Percentiles rank a stretch among this genome's conserved stretches.
These are phyloP conservation scores for Drosophila pseudotakahashii DNA, from an alignment of 2,888 invertebrate genomes.

Conservation along the genomic window DNA sequence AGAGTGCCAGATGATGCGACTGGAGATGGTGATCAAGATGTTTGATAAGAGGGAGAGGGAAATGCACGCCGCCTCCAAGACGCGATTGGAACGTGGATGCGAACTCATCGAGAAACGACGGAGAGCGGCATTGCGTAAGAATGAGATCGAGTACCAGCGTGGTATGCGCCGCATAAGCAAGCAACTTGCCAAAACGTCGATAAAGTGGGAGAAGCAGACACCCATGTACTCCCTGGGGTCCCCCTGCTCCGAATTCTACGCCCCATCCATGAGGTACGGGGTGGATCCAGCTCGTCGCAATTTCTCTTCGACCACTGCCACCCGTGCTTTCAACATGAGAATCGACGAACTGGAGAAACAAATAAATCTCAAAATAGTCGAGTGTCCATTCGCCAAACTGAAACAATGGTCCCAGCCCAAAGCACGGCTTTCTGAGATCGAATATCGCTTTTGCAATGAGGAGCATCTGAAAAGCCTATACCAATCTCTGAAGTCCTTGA, in stretches of 20 bases:
- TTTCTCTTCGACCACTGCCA: conserved; percentile 72
- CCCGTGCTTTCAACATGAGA: conserved; percentile 77
- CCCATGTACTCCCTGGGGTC: conserved; percentile 85
- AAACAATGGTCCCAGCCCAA: conserved; percentile 81
- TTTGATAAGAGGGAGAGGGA: conserved; percentile 86
- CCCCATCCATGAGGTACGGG: conserved; percentile 87
- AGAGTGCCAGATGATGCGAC: conserved; percentile 88
- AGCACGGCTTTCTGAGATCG: conserved; percentile 71
- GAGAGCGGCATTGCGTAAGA: conserved; percentile 86
- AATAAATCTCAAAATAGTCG: conserved; percentile 62
- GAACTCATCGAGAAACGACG: conserved; percentile 85
- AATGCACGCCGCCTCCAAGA: conserved; percentile 72
- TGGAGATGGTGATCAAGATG: conserved; percentile 86
- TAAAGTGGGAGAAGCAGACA: conserved; percentile 84
- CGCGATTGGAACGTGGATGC: conserved; percentile 86
- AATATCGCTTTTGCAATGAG: conserved; percentile 81
- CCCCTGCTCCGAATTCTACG: conserved; percentile 87
- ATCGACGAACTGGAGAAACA: conserved; percentile 80
- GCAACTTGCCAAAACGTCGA: conserved; percentile 82
- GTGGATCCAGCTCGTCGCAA: conserved; percentile 88
- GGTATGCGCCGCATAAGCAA: conserved; percentile 85
- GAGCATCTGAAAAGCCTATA: conserved; percentile 79
- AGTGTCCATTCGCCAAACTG: conserved; percentile 79
- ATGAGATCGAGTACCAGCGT: conserved; percentile 84
- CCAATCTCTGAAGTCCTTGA: conserved; percentile 73